Conservation (phyloP, 2,888 invertebrate genomes). For the Pseudolycoriella hygida region DNA sequence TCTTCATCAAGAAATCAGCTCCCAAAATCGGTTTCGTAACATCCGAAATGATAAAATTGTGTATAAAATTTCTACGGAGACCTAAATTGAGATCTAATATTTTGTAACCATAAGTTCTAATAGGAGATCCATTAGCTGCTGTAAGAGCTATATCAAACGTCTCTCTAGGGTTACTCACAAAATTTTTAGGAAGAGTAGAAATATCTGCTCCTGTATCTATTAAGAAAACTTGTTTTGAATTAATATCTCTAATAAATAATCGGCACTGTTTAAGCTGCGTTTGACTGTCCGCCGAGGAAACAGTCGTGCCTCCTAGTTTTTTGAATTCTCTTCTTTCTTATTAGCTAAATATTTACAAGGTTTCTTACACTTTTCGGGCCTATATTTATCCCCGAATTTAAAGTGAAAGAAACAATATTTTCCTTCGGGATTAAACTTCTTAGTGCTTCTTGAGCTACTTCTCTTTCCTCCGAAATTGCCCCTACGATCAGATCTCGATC, state of each 20-base stretch:
- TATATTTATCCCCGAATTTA: too few relatives aligned
- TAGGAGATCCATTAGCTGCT: not conserved
- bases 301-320: too few relatives aligned
- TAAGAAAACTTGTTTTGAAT: not conserved
- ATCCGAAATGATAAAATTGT: not conserved
- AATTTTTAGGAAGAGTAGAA: not conserved
- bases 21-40: not conserved
- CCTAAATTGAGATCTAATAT: not conserved
- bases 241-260: not conserved
- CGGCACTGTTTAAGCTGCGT: too few relatives aligned
- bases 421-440: too few relatives aligned
- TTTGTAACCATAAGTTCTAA: not conserved
- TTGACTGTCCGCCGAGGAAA: too few relatives aligned
- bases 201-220: not conserved
- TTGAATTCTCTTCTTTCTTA: too few relatives aligned
- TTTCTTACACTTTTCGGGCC: too few relatives aligned
- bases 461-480: too few relatives aligned
- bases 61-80: not conserved
- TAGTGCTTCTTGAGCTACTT: too few relatives aligned
- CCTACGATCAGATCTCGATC: too few relatives aligned
- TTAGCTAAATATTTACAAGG: too few relatives aligned
- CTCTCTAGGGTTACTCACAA: not conserved
- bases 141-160: not conserved
- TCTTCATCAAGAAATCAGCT: not conserved
- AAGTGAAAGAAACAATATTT: too few relatives aligned